Conservation (phyloP, 2,113 vertebrate genomes). For the Meleagris gallopavo region DNA sequence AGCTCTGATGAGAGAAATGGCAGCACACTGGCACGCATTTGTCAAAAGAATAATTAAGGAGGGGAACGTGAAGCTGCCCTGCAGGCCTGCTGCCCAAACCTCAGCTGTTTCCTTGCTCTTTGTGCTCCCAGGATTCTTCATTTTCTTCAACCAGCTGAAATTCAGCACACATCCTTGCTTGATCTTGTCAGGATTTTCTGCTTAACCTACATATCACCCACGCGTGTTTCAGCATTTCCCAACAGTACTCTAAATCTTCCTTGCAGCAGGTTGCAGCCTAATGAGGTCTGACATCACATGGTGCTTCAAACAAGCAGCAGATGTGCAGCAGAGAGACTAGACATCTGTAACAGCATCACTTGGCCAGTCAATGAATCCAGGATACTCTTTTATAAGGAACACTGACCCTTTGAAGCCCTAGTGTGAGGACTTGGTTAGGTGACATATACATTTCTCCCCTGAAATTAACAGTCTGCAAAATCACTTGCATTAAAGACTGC, state of each 20-base stretch:
- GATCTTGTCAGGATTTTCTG: neutral
- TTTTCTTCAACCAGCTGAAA: conserved; percentile 22
- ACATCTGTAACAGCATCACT: neutral
- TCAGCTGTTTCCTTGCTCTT: neutral
- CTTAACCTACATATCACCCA: neutral
- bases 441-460: too few species aligned
- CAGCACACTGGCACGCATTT: conserved; percentile 24
- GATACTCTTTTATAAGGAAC: neutral
- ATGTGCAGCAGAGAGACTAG: neutral
- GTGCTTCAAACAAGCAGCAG: neutral
- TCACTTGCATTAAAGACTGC: neutral
- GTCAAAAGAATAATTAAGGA: conserved; percentile 46
- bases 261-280: neutral
- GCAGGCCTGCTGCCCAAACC: neutral
- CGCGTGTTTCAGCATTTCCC: neutral
- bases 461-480: neutral
- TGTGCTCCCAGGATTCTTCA: neutral
- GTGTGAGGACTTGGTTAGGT: neutral
- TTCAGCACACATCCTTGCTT: neutral
- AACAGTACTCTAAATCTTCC: neutral
- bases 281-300: neutral
- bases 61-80: neutral
- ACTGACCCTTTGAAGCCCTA: accelerated
- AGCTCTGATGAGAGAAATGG: conserved; percentile 70
- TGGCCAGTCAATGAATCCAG: neutral